phyloP scores from a whole-genome alignment of 2,888 invertebrate genomes.

The Drosophila mercatorum region DNA sequence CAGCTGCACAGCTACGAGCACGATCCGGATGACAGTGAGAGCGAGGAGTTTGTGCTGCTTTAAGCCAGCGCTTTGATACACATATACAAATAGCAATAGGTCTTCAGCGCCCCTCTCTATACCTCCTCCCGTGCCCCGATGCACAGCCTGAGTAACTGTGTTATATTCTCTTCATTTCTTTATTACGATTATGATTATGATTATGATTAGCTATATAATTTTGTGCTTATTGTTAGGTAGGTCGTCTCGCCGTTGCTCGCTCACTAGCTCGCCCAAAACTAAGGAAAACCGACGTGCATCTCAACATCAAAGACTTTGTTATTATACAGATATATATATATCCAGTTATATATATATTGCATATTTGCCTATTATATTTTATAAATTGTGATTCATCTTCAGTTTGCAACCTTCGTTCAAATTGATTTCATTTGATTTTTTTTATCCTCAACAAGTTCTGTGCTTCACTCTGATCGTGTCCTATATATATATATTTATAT shows the following conservation, averaged over 20 bases:
- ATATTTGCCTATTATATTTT: conserved; percentile 46
- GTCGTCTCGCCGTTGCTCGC: conserved; percentile 53
- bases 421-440: conserved; percentile 31
- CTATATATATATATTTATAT: conserved; percentile 27
- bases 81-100: conserved; percentile 14
- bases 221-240: conserved; percentile 31
- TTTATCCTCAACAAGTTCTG: background rate
- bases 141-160: conserved; percentile 43
- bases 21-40: conserved; percentile 87
- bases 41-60: conserved; percentile 90
- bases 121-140: background rate
- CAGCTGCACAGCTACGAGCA: conserved; percentile 85
- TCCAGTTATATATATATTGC: conserved; percentile 21
- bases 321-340: conserved; percentile 35
- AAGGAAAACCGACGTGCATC: conserved; percentile 61
- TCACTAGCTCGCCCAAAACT: conserved; percentile 56
- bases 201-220: conserved; percentile 14
- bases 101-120: conserved; percentile 15
- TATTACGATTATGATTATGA: conserved; percentile 8
- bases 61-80: conserved; percentile 72
- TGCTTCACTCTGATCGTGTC: conserved; percentile 20
- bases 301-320: conserved; percentile 79
- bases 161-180: conserved; percentile 41
- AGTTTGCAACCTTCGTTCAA: conserved; percentile 27
- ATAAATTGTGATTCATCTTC: conserved; percentile 43